Conservation (phyloP, 2,113 vertebrate species). For the Lophotis ruficrista region DNA sequence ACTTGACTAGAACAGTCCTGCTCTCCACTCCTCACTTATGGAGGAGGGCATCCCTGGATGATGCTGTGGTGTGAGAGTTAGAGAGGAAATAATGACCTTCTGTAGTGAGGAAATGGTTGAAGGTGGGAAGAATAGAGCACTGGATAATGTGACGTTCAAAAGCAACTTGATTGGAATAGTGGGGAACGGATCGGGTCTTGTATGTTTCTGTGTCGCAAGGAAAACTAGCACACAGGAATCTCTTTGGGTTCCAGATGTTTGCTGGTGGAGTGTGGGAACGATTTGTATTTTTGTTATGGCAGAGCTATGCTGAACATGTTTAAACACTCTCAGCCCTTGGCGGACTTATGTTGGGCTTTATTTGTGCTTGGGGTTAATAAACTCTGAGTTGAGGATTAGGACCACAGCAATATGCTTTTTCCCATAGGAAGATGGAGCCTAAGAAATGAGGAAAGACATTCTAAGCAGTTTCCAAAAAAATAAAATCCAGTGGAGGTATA, state of each 20-base stretch:
- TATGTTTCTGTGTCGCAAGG: too few relatives aligned
- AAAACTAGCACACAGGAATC: too few relatives aligned
- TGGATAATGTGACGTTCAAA: neutral
- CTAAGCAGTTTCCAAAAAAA: neutral
- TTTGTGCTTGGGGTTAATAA: neutral
- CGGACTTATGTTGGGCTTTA: neutral
- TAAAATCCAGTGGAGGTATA: too few relatives aligned
- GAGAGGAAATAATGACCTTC: too few relatives aligned
- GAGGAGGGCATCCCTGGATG: neutral
- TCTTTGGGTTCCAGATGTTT: neutral
- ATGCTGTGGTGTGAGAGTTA: neutral
- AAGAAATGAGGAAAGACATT: neutral
- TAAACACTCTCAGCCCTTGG: neutral
- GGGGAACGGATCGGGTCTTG: fast-evolving
- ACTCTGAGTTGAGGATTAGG: neutral
- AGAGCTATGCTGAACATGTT: neutral
- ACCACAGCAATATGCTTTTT: neutral
- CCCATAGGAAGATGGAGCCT: neutral
- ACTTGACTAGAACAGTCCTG: neutral
- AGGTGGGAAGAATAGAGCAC: neutral
- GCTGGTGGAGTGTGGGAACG: neutral
- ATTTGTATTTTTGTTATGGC: neutral
- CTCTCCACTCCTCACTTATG: fast-evolving
- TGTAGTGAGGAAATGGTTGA: neutral
- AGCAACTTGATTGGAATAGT: neutral